Evolutionary conservation across 2,888 invertebrate genomes (phyloP).

Genomic region (Sinelater perroti): DNA sequence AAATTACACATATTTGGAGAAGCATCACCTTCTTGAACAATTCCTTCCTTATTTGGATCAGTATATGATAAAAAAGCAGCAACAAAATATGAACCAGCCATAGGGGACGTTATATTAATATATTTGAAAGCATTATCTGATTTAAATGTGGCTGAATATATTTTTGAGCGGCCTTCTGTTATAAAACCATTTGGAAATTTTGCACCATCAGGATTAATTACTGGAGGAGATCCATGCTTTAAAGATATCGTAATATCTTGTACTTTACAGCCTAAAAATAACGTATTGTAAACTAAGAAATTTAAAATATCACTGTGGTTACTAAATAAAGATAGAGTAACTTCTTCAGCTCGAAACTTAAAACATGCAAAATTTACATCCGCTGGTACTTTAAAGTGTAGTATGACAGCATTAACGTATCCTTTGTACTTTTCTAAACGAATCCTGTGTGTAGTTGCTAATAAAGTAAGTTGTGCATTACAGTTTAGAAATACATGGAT

Average conservation of each 20-base stretch:
- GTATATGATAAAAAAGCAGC: conserved; percentile 81
- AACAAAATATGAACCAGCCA: conserved; percentile 82
- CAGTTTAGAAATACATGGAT: neutral
- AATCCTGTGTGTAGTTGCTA: conserved; percentile 49
- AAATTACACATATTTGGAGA: neutral
- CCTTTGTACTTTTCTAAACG: conserved; percentile 52
- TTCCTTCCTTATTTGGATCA: conserved; percentile 75
- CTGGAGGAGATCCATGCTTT: conserved; percentile 84
- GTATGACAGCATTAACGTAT: conserved; percentile 54
- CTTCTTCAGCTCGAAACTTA: conserved; percentile 55
- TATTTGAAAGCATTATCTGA: conserved; percentile 70
- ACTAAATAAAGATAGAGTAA: conserved; percentile 54
- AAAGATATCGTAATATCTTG: conserved; percentile 73
- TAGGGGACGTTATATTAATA: conserved; percentile 71
- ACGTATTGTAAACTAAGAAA: neutral
- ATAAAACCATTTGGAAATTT: conserved; percentile 67
- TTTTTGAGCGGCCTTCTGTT: conserved; percentile 57
- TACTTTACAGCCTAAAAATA: conserved; percentile 51
- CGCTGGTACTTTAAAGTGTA: conserved; percentile 55
- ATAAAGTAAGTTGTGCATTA: conserved; percentile 24
- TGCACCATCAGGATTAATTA: conserved; percentile 83
- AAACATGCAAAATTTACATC: conserved; percentile 55
- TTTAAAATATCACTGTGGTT: conserved; percentile 40
- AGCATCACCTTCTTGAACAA: conserved; percentile 76
- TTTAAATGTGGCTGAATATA: conserved; percentile 67